phyloP scores from a whole-genome alignment of 2,888 invertebrate species.

The Muschampia staudingeri region DNA sequence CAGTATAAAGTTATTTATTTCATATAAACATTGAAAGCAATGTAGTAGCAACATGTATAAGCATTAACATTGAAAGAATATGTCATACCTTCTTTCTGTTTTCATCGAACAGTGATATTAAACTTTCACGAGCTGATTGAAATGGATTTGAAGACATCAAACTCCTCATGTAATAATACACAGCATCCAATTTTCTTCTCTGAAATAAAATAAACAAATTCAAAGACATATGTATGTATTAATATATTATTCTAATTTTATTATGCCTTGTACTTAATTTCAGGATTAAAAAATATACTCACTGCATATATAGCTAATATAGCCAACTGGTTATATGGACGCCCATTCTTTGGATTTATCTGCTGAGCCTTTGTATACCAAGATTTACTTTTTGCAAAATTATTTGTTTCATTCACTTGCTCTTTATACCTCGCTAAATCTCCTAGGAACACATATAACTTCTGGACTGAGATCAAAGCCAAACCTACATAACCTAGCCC shows the following conservation, averaged over 20 bases:
- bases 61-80: background rate
- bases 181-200: conserved; percentile 98
- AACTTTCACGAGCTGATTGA: conserved; percentile 97
- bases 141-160: conserved; percentile 98
- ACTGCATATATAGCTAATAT: conserved; percentile 96
- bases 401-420: conserved; percentile 95
- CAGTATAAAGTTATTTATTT: background rate
- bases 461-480: conserved; percentile 96
- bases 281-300: conserved; percentile 76
- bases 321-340: conserved; percentile 98
- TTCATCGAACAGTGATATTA: conserved; percentile 97
- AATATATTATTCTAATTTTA: background rate
- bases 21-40: conserved; percentile 7
- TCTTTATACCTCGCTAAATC: conserved; percentile 98
- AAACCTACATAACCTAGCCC: conserved; percentile 93
- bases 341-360: conserved; percentile 98
- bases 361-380: conserved; percentile 98
- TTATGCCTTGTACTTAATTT: background rate
- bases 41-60: conserved; percentile 16
- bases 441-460: conserved; percentile 97
- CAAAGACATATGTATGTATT: background rate
- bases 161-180: conserved; percentile 99
- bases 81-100: conserved; percentile 95
- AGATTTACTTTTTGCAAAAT: conserved; percentile 94
- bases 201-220: conserved; percentile 84